Percentiles rank a stretch among this genome's conserved stretches.
These are phyloP conservation scores for Trachelus stipa DNA, from an alignment of 2,888 invertebrate species.

Conservation along the genomic window DNA sequence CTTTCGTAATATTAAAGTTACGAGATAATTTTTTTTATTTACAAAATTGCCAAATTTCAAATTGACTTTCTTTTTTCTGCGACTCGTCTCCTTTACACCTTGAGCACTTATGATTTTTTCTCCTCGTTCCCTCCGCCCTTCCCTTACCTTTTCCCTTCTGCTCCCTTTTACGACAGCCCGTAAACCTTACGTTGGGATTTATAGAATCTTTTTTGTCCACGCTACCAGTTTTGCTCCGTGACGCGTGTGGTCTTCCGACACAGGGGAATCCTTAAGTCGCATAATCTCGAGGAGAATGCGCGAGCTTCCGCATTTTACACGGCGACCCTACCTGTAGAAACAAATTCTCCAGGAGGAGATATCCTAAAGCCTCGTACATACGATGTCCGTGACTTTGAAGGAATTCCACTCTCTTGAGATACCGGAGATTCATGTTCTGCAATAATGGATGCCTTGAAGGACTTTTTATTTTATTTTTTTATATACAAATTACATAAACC, in stretches of 20 bases:
- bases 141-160: conserved; percentile 15
- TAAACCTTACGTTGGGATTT: conserved; percentile 2
- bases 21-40: background rate
- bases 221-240: conserved; percentile 1
- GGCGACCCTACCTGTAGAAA: background rate
- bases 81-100: background rate
- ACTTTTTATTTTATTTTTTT: background rate
- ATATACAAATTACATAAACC: background rate
- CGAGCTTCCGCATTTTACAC: conserved; percentile 1
- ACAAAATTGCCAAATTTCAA: background rate
- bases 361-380: background rate
- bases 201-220: background rate
- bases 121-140: conserved; percentile 17
- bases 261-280: background rate
- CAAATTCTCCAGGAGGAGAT: background rate
- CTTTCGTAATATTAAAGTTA: background rate
- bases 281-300: conserved; percentile 5
- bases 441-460: background rate
- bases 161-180: conserved; percentile 3
- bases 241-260: conserved; percentile 8
- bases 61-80: background rate
- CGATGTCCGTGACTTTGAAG: background rate
- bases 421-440: background rate
- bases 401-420: background rate
- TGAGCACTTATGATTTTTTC: background rate